Evolutionary conservation across 2,797 vertebrate genomes (phyloP).

Genomic region (Holocentrus rufus): DNA sequence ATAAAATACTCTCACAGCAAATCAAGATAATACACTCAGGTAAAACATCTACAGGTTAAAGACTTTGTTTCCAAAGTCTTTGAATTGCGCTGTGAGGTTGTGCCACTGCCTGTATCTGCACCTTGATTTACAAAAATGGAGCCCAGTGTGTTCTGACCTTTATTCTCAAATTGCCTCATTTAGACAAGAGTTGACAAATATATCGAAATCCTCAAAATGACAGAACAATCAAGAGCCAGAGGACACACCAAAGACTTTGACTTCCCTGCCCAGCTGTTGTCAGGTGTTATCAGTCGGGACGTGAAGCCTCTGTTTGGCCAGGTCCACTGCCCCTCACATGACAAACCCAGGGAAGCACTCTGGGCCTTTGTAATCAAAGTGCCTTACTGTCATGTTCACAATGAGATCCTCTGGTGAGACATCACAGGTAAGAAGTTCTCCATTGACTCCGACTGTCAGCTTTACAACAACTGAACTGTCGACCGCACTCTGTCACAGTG

Average conservation of each 20-base stretch:
- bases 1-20: no score
- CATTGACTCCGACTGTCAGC: not conserved
- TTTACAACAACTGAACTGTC: conserved; percentile 9
- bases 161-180: no score
- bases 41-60: no score
- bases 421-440: not conserved
- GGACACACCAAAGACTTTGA: not conserved
- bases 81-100: no score
- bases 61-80: no score
- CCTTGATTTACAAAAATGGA: no score
- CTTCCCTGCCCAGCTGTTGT: not conserved
- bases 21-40: no score
- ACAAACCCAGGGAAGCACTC: not conserved
- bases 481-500: not conserved
- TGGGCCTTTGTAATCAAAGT: not conserved
- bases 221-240: not conserved
- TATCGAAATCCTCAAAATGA: not conserved
- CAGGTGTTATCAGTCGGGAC: not conserved
- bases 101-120: no score
- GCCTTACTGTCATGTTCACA: conserved; percentile 14
- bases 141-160: no score
- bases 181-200: not conserved
- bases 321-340: not conserved
- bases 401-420: conserved; percentile 24
- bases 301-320: not conserved